These are phyloP conservation scores for Drepana falcataria DNA, from an alignment of 2,888 invertebrate species.

Conservation along the genomic window DNA sequence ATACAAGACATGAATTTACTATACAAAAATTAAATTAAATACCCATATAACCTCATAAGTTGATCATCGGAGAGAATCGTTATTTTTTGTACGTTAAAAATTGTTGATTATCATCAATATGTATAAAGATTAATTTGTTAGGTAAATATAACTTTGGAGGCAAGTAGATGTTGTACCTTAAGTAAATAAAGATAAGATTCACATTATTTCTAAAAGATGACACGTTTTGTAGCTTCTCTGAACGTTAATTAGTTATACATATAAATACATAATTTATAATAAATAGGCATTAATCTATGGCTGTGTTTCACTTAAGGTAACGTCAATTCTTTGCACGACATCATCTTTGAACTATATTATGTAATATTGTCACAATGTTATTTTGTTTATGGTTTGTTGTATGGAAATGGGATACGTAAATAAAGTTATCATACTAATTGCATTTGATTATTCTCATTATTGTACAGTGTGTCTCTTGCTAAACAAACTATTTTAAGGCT, in stretches of 20 bases:
- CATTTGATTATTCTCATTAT: conserved; percentile 4
- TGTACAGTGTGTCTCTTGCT: no score
- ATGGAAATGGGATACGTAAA: conserved; percentile 69
- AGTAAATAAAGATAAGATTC: conserved; percentile 18
- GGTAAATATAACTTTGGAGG: conserved; percentile 1
- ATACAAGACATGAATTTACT: conserved; percentile 4
- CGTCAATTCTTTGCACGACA: conserved; percentile 76
- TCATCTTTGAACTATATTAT: conserved; percentile 64
- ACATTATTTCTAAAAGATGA: conserved; percentile 21
- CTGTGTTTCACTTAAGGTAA: conserved; percentile 77
- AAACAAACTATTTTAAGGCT: no score
- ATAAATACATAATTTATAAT: conserved; percentile 10
- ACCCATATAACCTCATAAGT: conserved; percentile 28
- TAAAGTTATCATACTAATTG: conserved; percentile 54
- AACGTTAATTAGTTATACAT: conserved; percentile 39
- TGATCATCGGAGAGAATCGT: conserved; percentile 24
- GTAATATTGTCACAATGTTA: conserved; percentile 57
- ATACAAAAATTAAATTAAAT: conserved; percentile 18
- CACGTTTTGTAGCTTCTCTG: conserved; percentile 29
- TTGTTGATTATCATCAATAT: conserved; percentile 18
- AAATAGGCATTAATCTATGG: conserved; percentile 69
- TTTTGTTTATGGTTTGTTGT: conserved; percentile 50
- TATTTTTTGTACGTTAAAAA: conserved; percentile 52
- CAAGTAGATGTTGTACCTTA: conserved; percentile 6
- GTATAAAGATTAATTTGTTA: conserved; percentile 14